Evolutionary conservation across 1,140 invertebrate species (phyloP).

Genomic region (Leptopilina clavipes): DNA sequence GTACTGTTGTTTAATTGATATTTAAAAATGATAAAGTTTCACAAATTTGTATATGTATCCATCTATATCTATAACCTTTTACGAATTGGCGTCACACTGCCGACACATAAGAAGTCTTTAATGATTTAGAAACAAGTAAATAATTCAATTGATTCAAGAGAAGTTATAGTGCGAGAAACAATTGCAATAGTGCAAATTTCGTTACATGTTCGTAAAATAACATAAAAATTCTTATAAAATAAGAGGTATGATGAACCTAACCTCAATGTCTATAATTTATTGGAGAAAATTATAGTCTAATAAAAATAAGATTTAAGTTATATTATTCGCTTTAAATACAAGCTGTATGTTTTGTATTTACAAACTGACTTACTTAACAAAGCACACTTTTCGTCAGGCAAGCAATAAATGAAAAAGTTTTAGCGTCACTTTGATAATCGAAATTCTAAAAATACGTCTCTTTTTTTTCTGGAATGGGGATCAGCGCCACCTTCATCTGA

Average conservation of each 20-base stretch:
- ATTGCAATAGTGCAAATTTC: neutral
- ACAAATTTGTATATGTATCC: neutral
- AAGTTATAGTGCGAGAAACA: neutral
- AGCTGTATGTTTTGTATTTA: neutral
- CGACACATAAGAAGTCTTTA: neutral
- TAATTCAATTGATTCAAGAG: neutral
- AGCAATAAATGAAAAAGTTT: slow-evolving; percentile 10
- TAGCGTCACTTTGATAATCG: slow-evolving; percentile 13
- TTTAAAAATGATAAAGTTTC: neutral
- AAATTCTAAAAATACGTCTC: slow-evolving; percentile 30
- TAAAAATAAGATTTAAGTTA: neutral
- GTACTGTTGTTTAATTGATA: neutral
- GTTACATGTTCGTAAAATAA: neutral
- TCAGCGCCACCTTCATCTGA: no score
- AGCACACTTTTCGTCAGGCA: neutral
- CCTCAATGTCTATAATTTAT: neutral
- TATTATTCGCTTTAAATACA: neutral
- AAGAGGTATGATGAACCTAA: neutral
- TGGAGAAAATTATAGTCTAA: neutral
- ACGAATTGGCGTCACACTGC: slow-evolving; percentile 5
- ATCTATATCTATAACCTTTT: neutral
- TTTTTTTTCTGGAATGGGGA: neutral
- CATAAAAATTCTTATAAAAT: neutral
- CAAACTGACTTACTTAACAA: neutral
- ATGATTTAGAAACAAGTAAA: neutral